Evolutionary conservation across 2,888 invertebrate species (phyloP), one percentile per base, ranked within the genome.

Genomic region (Lamproptera curius): DNA sequence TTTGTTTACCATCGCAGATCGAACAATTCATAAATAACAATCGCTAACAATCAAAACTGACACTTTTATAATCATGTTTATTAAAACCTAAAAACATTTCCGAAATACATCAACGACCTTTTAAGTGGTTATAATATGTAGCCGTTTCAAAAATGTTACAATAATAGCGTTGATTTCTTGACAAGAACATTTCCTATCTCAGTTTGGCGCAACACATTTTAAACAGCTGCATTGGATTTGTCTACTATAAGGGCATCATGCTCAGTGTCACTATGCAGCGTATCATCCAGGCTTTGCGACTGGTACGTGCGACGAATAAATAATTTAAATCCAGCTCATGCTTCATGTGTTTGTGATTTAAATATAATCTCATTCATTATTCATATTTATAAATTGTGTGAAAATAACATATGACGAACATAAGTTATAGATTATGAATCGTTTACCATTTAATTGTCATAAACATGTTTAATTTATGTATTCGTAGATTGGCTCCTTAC

Each of bases 171-270:
- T 47, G 50, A 50, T 64, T 70, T 65, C 73, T 72, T 70, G 60
- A 61, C 58, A 57, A 65, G 74, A 69, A 83, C 80, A 84, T 83
- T 81, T 68, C 70, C 68, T 56, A 55, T 33, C 43, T 51, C 52
- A 52, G 53, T 58, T 54, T 39, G 51, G 54, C 55, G 57, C 57
- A 50, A 55, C 53, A 56, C 53, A 56, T 63, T 59, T 57, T 58
- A 83, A 86, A 76, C 85, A 84, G 76, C 81, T 85, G 76, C 76
- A 81, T 52, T 51, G 62, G 68, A 76, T 77, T 78, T 80, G 80
- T 76, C 74, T 74, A 75, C 61, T 61, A 58, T 57, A 51, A 48
- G 34, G 50, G 42, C 37, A 31, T 17, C 14, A 16, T 41, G 41
- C 17, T 44, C 35, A 28, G 16, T 35, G 16, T 38, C 16, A 48